These are phyloP conservation scores for Sebastes oblongus DNA, from an alignment of 2,797 vertebrate species.

Conservation along the genomic window DNA sequence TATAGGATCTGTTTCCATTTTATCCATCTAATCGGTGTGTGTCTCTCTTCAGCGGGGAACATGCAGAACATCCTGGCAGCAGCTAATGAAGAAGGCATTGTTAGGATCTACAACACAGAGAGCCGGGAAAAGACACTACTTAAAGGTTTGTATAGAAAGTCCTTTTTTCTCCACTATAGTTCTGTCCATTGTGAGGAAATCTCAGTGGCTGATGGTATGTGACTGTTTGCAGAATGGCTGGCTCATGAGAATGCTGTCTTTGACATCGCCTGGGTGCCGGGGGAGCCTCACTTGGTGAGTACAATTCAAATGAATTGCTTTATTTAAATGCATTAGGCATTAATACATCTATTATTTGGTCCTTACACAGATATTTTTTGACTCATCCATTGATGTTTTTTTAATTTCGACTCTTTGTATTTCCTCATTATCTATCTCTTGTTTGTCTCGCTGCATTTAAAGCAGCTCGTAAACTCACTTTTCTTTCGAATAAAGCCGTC, in stretches of 20 bases:
- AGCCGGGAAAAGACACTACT: constrained; percentile 78
- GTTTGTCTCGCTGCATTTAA: not conserved
- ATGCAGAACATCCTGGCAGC: constrained; percentile 86
- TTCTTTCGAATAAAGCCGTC: not conserved
- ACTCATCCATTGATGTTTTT: not conserved
- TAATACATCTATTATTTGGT: not conserved
- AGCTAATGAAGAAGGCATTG: constrained; percentile 95
- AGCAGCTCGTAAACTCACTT: not conserved
- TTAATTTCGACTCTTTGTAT: not conserved
- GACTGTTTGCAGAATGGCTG: constrained; percentile 88
- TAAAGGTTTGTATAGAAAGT: constrained; percentile 82
- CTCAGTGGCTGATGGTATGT: constrained; percentile 8
- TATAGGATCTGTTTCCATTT: not conserved
- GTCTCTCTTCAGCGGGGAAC: constrained; percentile 71
- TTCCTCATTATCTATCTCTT: not conserved
- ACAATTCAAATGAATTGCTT: not conserved
- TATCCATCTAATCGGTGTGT: not conserved
- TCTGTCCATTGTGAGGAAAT: not conserved
- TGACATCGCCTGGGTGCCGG: constrained; percentile 96
- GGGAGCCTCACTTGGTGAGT: constrained; percentile 90
- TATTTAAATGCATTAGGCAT: not conserved
- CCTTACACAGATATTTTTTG: not conserved
- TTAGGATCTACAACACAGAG: constrained; percentile 91
- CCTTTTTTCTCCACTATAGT: fast-evolving
- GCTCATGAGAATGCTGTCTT: constrained; percentile 98